Evolutionary conservation across 92 coral and sea anemone genomes (phyloP), one percentile per base, ranked within the genome.

Genomic region (Pocillopora grandis): DNA sequence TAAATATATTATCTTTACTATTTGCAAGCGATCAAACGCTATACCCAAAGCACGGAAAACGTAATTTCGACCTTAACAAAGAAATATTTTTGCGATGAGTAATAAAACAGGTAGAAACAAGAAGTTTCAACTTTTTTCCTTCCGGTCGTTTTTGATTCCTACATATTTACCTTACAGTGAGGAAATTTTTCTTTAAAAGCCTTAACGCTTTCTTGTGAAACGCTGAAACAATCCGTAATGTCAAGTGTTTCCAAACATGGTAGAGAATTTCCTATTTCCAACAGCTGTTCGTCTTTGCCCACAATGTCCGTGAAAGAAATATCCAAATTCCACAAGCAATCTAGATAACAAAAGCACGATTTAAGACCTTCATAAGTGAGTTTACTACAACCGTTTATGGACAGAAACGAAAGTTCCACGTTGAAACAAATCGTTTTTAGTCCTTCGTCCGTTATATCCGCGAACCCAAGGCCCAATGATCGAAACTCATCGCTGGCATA

Each of bases 241-340:
- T 95, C 98, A 60, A 97, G 90, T 10, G 98, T 80, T 55, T 90
- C 90, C n/a, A 97, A 92, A 88, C 91, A 92, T 0, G 98, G 98
- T 56, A 97, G 89, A 19, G 93, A 84, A 58, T 89, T 85, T 14
- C 98, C 99, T 20, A 92, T 88, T 64, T 97, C 95, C 69, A 97
- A 76, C 92, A 97, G 86, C 67, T 97, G 98, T 19, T 89, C 86
- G 16, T 88, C 94, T 21, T 90, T 88, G 73, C 81, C 79, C 16
- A 97, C 87, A 66, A 97, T 91, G 81, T 93, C 97, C 18, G 99
- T 94, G 86, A 97, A 97, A 20, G 97, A 94, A 49, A 97, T 90
- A 77, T 97, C 99, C 66, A 97, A 86, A 80, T 84, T 81, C 85
- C 95, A 88, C 78, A 97, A 82, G 62, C 95, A 91, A 36, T 89